phyloP scores from a whole-genome alignment of 1,140 invertebrate species.

The Formica selysi region DNA sequence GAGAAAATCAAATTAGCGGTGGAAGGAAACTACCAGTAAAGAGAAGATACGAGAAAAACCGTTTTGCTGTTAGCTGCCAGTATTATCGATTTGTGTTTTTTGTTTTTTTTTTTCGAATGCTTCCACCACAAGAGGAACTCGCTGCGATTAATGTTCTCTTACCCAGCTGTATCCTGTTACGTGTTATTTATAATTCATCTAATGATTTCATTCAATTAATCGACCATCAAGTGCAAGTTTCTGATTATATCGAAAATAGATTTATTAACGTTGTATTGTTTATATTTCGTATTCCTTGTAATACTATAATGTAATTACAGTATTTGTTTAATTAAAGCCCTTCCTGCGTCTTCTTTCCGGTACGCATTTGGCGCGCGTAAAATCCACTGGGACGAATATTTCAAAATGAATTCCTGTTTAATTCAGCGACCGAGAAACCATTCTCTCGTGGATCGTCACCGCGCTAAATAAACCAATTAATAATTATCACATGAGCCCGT shows the following conservation, averaged over 20 bases:
- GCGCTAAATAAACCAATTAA: slow-evolving; percentile 76
- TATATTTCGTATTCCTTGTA: slow-evolving; percentile 32
- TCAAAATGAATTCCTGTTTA: slow-evolving; percentile 77
- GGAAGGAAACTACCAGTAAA: slow-evolving; percentile 39
- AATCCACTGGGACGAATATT: slow-evolving; percentile 69
- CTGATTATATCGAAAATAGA: slow-evolving; percentile 16
- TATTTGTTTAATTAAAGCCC: not conserved
- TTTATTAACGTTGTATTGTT: not conserved
- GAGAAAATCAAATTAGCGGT: slow-evolving; percentile 69
- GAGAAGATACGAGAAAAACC: slow-evolving; percentile 45
- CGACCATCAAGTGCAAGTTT: slow-evolving; percentile 32
- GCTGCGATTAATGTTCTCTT: slow-evolving; percentile 55
- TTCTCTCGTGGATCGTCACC: not conserved
- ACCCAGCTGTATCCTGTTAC: slow-evolving; percentile 43
- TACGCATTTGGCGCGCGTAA: not conserved
- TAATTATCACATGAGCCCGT: slow-evolving; percentile 67
- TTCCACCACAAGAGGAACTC: slow-evolving; percentile 6
- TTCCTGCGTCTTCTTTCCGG: slow-evolving; percentile 25
- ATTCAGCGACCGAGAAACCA: slow-evolving; percentile 68
- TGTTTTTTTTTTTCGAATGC: slow-evolving; percentile 12
- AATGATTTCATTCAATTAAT: slow-evolving; percentile 59
- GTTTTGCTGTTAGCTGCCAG: slow-evolving; percentile 60
- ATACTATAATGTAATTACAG: not conserved
- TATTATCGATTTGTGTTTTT: slow-evolving; percentile 47
- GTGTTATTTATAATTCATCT: slow-evolving; percentile 58